Evolutionary conservation across 2,888 invertebrate genomes (phyloP), one percentile per base, ranked within the genome.

Genomic region (Endomychus coccineus): DNA sequence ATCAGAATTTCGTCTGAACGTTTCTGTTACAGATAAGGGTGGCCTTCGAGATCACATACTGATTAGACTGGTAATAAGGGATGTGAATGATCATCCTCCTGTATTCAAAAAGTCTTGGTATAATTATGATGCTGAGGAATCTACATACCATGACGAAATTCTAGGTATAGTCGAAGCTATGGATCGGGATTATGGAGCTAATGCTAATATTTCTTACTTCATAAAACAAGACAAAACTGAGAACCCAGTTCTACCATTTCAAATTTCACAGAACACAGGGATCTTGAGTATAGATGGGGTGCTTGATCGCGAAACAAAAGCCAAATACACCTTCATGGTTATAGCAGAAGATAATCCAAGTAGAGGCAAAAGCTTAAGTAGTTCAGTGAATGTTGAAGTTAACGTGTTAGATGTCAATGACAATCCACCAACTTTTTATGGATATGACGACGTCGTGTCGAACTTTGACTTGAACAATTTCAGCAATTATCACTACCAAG

Each of bases 341-440:
- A 69, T 81, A 16, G 88, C 88, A 0, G 72, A 70, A 43, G 89
- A 90, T 56, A 80, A 80, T 55, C 87, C 86, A 0, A 17, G 16
- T 4, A 49, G 43, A 21, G 67, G 71, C 5, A 71, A 69, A 9
- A 75, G 76, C 27, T 64, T 84, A 40, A 80, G 79, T 4, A 79
- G 81, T 3, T 75, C 78, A 1, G 84, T 87, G 7, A 80, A 81
- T 43, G 81, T 90, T 0, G 84, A 86, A 58, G 77, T 91, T 1
- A 83, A 84, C 61, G 75, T 90, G 2, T 78, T 81, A 60, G 90
- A 90, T 55, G 73, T 86, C 0, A 90, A 90, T 57, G 90, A 90
- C 55, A 90, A 90, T 53, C 69, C 80, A 0, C 89, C 89, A 0
- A 73, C 73, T 39, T 90, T 89, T 60, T 81, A 80, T 48, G 83